A percentile compares a stretch with the other conserved stretches of the same genome.
These are phyloP conservation scores for Siphonodentalium dalli DNA, from an alignment of 2,888 invertebrate species.

Conservation along the genomic window DNA sequence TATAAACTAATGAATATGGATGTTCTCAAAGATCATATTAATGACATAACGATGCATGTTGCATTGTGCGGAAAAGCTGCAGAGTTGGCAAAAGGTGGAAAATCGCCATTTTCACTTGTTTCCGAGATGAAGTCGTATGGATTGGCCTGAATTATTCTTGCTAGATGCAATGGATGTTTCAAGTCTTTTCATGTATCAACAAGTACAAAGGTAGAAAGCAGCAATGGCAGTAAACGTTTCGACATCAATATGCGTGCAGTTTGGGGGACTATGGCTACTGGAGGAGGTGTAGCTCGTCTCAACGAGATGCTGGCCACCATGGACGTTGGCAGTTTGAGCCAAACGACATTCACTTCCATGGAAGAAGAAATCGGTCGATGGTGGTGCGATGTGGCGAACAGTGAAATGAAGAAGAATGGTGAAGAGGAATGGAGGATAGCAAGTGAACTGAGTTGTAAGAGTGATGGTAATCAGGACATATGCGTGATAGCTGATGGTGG, in stretches of 20 bases:
- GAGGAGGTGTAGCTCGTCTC: background rate
- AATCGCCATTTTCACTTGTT: no score
- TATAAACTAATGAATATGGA: no score
- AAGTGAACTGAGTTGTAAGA: background rate
- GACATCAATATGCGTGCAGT: background rate
- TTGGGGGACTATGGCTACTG: background rate
- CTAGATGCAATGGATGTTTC: no score
- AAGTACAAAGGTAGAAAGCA: no score
- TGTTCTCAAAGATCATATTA: no score
- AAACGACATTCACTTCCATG: background rate
- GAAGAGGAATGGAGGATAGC: background rate
- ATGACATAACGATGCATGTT: no score
- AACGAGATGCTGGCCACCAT: background rate
- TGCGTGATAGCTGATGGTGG: slow-evolving; percentile 4
- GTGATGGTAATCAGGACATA: background rate
- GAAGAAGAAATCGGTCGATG: background rate
- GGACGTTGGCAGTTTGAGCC: background rate
- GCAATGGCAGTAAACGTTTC: no score
- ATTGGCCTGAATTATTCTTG: no score
- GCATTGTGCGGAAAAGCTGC: no score
- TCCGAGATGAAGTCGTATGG: no score
- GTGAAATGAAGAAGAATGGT: background rate
- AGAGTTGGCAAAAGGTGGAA: no score
- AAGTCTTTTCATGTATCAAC: no score
- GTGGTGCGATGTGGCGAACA: background rate